These are phyloP conservation scores for Cotesia congregata DNA, from an alignment of 2,888 invertebrate species.

Conservation along the genomic window DNA sequence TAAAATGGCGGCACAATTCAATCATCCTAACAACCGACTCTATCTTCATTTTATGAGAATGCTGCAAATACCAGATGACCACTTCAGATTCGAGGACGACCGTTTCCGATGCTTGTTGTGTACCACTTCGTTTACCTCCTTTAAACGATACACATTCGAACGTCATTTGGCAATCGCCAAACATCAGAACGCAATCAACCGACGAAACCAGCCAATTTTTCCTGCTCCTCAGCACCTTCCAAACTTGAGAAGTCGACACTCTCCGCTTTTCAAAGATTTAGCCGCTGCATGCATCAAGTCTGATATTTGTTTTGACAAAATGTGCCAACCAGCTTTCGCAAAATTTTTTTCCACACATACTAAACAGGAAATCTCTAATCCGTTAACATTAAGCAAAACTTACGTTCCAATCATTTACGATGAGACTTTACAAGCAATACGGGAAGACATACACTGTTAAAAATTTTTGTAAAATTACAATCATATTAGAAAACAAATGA, in stretches of 20 bases:
- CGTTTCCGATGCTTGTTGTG: background rate
- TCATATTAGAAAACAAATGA: too few relatives aligned
- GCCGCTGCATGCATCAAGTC: background rate
- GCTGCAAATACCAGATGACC: background rate
- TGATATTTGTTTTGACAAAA: background rate
- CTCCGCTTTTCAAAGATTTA: background rate
- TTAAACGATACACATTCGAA: background rate
- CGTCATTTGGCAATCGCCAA: background rate
- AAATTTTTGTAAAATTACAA: too few relatives aligned
- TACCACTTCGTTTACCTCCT: background rate
- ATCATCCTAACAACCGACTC: too few relatives aligned
- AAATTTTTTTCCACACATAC: slow-evolving; percentile 7
- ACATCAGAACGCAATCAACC: background rate
- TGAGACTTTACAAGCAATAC: background rate
- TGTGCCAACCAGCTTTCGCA: background rate
- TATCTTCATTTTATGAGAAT: background rate
- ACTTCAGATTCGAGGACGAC: background rate
- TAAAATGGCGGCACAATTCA: too few relatives aligned
- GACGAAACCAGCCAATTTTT: background rate
- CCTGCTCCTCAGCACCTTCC: background rate
- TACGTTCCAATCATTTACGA: background rate
- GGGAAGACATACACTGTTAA: slow-evolving; percentile 12
- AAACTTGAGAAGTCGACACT: background rate
- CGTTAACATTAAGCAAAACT: slow-evolving; percentile 18
- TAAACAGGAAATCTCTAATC: background rate